Evolutionary conservation across 2,113 vertebrate species (phyloP).

Genomic region (Mus pahari): DNA sequence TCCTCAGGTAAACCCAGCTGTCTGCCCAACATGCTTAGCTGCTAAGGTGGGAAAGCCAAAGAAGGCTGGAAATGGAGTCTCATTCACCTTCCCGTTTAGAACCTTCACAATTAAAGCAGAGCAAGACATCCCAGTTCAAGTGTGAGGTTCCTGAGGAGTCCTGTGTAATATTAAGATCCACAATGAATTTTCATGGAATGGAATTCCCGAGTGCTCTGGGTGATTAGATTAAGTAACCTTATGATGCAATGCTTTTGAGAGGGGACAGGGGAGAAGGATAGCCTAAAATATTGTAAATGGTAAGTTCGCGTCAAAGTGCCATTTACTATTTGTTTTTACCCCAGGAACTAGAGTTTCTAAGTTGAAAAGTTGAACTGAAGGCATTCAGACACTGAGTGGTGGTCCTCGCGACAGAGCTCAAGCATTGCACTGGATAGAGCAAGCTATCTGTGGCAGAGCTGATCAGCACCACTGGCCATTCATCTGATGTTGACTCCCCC

Average conservation of each 20-base stretch:
- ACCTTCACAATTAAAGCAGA: background rate
- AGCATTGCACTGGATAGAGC: background rate
- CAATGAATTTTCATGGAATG: background rate
- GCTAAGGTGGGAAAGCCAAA: background rate
- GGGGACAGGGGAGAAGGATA: background rate
- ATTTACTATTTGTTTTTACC: slow-evolving; percentile 7
- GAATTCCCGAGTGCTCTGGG: background rate
- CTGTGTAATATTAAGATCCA: background rate
- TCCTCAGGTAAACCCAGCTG: background rate
- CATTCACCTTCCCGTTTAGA: slow-evolving; percentile 29
- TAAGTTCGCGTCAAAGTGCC: background rate
- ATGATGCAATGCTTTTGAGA: background rate
- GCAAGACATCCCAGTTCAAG: background rate
- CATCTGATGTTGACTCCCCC: background rate
- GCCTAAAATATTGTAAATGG: slow-evolving; percentile 28
- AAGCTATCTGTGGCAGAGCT: background rate
- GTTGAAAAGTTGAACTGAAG: background rate
- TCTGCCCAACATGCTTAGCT: background rate
- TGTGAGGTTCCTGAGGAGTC: background rate
- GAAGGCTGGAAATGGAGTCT: background rate
- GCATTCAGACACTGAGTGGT: background rate
- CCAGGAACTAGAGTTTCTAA: background rate
- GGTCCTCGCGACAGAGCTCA: background rate
- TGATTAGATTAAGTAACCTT: background rate
- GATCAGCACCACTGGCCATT: background rate